Percentiles rank a stretch among this genome's conserved stretches.
Evolutionary conservation across 37 sponge, comb jelly and placozoan species (phyloP).

Genomic region (Axinella damicornis): DNA sequence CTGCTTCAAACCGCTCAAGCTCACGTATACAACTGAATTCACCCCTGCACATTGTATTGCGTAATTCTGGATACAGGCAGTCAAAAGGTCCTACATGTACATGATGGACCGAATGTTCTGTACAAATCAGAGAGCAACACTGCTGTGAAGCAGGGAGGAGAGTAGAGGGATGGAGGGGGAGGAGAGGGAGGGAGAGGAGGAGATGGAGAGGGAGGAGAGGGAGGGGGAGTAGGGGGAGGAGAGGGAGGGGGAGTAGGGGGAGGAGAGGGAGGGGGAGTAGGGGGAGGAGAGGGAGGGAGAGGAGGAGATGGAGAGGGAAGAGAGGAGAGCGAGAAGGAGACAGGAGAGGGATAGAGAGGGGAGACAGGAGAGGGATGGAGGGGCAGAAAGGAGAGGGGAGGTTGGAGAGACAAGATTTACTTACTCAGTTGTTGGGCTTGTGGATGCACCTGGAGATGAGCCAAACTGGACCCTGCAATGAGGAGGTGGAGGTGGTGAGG

Average conservation of each 20-base stretch:
- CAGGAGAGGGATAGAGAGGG: too few species aligned
- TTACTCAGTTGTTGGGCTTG: not conserved
- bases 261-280: not conserved
- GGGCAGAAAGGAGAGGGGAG: not conserved
- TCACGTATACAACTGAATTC: not conserved
- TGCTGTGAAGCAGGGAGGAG: too few species aligned
- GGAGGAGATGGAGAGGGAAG: not conserved
- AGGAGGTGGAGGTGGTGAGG: too few species aligned
- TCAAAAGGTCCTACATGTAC: slow-evolving; percentile 32
- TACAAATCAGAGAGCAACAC: not conserved
- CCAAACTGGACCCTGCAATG: too few species aligned
- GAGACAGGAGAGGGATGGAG: not conserved
- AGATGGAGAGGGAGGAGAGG: not conserved
- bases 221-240: not conserved
- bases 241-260: slow-evolving; percentile 1
- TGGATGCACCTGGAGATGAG: too few species aligned
- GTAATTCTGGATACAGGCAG: slow-evolving; percentile 39
- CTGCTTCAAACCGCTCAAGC: slow-evolving; percentile 41
- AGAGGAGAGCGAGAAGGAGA: not conserved
- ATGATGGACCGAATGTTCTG: not conserved
- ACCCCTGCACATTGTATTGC: not conserved
- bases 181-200: not conserved
- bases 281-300: not conserved
- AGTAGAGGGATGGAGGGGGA: not conserved
- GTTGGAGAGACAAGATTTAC: not conserved